Conservation (phyloP, 2,797 vertebrate genomes). For the Erethizon dorsatum region DNA sequence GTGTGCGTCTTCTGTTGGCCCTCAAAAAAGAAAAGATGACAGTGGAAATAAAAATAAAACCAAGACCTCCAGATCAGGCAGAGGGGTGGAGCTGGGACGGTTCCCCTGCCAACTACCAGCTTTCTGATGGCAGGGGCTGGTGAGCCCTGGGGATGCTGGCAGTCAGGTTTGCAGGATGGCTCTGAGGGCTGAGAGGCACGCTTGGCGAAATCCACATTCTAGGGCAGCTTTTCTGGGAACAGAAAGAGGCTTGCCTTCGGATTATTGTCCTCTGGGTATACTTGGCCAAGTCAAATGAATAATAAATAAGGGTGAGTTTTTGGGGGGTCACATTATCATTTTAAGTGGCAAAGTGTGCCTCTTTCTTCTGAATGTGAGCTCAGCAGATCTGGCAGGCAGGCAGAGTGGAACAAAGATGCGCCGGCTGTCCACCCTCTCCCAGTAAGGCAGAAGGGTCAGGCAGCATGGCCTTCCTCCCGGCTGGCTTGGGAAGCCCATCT, state of each 20-base stretch:
- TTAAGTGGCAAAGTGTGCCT: not conserved
- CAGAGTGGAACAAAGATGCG: not conserved
- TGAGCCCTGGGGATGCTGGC: not conserved
- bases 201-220: conserved; percentile 10
- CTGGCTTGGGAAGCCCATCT: not conserved
- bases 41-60: conserved; percentile 66
- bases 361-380: not conserved
- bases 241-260: not conserved
- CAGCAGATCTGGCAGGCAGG: not conserved
- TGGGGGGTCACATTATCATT: not conserved
- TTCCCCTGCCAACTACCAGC: not conserved
- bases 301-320: not conserved
- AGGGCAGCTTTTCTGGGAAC: conserved; percentile 61
- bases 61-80: not conserved
- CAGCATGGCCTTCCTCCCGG: not conserved
- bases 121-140: not conserved
- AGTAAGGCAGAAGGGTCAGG: not conserved
- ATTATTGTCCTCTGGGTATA: not conserved
- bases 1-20: conserved; percentile 76
- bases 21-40: conserved; percentile 78
- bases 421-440: not conserved
- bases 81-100: not conserved
- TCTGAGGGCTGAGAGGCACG: not conserved
- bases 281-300: conserved; percentile 50
- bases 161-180: not conserved